Evolutionary conservation across 2,797 vertebrate genomes (phyloP), one percentile per base, ranked within the genome.

Genomic region (Echiichthys vipera): DNA sequence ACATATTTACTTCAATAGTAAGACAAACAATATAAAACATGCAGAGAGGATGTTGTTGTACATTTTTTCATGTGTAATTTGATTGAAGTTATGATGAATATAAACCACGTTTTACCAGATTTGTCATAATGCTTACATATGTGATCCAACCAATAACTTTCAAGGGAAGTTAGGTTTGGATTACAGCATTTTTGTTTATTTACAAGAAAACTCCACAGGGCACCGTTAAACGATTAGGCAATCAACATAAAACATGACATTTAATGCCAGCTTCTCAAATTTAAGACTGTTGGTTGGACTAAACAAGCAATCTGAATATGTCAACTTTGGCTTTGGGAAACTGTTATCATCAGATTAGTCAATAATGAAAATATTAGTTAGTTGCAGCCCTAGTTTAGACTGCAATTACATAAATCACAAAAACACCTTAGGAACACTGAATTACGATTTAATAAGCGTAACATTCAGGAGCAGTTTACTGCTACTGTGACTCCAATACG

Each of bases 401-500:
- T 45, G 13, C 2, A 25, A 34, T 47, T 39, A 54, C 49, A 47
- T 64, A 42, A 22, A 70, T 49, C 27, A 43, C 1, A 40, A 45
- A 61, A 66, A 49, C 5, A 25, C 18, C 9, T 50, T 17, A 9
- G 34, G 46, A 61, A 59, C 51, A 42, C 6, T 1, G 36, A 20
- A 36, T 50, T 47, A 65, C 30, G 24, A 46, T 15, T 42, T 68
- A 47, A 55, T 47, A 63, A 74, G 43, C 34, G 34, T 17, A 40
- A 71, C 42, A 84, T 29, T 57, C 14, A 36, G n/a, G 32, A 62
- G 64, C 12, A 14, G 25, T 50, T 17, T 11, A 5, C 18, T 24
- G 61, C 34, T 51, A 58, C 70, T 56, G 43, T 43, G 64, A 74
- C 54, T 66, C 65, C 40, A 69, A 57, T 49, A 65, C 39, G 67